Conservation (phyloP, 1,140 invertebrate genomes). For the Octopus bimaculoides region DNA sequence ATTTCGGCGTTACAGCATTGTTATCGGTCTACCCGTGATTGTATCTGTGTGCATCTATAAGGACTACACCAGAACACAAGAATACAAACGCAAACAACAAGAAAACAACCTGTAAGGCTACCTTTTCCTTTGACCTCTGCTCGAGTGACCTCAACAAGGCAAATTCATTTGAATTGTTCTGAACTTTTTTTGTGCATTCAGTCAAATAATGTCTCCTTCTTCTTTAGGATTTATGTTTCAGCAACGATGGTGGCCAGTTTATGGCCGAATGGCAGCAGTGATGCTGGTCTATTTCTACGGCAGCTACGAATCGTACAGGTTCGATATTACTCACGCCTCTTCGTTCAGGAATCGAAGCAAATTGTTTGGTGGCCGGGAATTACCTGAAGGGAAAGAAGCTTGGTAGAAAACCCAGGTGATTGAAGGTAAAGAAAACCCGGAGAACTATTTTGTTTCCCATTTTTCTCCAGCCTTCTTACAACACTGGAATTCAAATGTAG, state of each 20-base stretch:
- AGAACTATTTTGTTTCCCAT: too few relatives aligned
- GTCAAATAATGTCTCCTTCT: background rate
- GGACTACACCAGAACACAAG: slow-evolving; percentile 1
- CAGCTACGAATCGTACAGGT: background rate
- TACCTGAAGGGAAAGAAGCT: background rate
- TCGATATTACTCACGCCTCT: background rate
- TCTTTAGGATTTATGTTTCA: background rate
- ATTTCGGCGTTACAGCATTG: background rate
- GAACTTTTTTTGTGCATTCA: background rate
- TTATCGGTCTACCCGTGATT: background rate
- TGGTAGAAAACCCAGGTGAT: slow-evolving; percentile 2
- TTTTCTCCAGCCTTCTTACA: too few relatives aligned
- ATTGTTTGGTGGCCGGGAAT: background rate
- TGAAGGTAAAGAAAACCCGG: too few relatives aligned
- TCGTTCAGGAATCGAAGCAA: background rate
- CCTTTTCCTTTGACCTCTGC: background rate
- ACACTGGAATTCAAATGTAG: too few relatives aligned
- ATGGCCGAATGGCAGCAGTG: background rate
- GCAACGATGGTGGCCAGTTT: background rate
- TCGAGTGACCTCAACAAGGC: background rate
- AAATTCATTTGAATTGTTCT: background rate
- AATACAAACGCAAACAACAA: background rate
- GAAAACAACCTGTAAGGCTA: background rate
- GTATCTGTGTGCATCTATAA: background rate
- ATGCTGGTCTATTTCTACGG: background rate